A percentile compares a stretch with the other conserved stretches of the same genome.
Conservation (phyloP, 2,888 invertebrate species). For the Spialia ferax region DNA sequence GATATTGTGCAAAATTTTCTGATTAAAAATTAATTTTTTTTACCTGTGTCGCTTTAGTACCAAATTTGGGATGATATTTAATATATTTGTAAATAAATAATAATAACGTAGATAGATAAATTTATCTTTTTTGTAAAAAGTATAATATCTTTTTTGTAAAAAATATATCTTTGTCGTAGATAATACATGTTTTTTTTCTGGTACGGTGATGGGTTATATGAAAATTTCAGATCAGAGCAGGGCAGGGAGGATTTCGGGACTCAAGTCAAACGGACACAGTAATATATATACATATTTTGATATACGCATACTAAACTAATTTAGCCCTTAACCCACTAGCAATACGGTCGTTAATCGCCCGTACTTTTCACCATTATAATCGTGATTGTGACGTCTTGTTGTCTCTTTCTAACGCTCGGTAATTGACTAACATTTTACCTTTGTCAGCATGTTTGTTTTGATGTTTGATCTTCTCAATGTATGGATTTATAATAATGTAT, state of each 20-base stretch:
- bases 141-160: no score
- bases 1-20: no score
- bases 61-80: no score
- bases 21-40: no score
- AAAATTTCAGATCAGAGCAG: conserved; percentile 78
- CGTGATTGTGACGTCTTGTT: conserved; percentile 39
- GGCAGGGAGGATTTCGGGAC: conserved; percentile 79
- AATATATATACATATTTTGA: conserved; percentile 61
- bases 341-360: conserved; percentile 13
- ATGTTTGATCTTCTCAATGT: not conserved
- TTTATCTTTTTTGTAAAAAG: no score
- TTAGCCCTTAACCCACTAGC: conserved; percentile 9
- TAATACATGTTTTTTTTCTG: not conserved
- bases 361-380: conserved; percentile 42
- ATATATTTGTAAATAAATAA: no score
- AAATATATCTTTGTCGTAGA: not conserved
- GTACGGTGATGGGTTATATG: conserved; percentile 37
- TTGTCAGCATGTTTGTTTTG: not conserved
- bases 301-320: conserved; percentile 34
- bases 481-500: not conserved
- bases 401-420: conserved; percentile 45
- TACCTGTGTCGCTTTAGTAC: no score
- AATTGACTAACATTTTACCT: not conserved
- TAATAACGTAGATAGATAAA: no score
- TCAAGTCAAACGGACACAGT: conserved; percentile 85